Evolutionary conservation across 2,888 invertebrate genomes (phyloP).

Genomic region (Hirtodrosophila cameraria): DNA sequence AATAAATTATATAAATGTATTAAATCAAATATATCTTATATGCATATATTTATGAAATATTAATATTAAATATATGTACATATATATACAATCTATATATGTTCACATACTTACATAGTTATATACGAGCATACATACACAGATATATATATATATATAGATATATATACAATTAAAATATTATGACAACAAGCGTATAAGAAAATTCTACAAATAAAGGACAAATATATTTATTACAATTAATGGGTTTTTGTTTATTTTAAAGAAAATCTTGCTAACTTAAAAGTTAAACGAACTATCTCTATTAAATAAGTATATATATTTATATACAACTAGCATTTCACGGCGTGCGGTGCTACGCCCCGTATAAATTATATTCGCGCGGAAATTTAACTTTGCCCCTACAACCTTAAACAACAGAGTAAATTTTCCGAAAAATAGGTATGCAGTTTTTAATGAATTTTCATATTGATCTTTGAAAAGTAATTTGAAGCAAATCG

Average conservation of each 20-base stretch:
- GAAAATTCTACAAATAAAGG: conserved; percentile 73
- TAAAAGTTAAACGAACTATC: too few species aligned
- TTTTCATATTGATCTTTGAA: too few species aligned
- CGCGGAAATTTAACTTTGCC: too few species aligned
- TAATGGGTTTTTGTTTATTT: conserved; percentile 14
- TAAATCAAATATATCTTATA: conserved; percentile 55
- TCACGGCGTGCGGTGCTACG: too few species aligned
- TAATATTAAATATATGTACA: conserved; percentile 21
- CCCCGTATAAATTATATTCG: too few species aligned
- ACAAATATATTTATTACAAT: conserved; percentile 74
- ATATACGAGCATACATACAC: conserved; percentile 48
- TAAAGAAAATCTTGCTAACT: too few species aligned
- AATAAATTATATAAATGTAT: conserved; percentile 44
- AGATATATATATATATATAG: conserved; percentile 32
- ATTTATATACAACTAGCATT: too few species aligned
- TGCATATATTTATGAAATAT: conserved; percentile 22
- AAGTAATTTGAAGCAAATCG: too few species aligned
- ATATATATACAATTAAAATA: conserved; percentile 31
- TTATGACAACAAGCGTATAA: conserved; percentile 41
- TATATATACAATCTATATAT: conserved; percentile 17
- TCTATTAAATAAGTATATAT: too few species aligned
- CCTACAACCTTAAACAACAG: too few species aligned
- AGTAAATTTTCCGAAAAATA: too few species aligned
- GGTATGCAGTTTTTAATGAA: too few species aligned
- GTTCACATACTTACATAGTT: conserved; percentile 38